These are phyloP conservation scores for Rhineura floridana DNA, from an alignment of 2,113 vertebrate genomes.

Conservation along the genomic window DNA sequence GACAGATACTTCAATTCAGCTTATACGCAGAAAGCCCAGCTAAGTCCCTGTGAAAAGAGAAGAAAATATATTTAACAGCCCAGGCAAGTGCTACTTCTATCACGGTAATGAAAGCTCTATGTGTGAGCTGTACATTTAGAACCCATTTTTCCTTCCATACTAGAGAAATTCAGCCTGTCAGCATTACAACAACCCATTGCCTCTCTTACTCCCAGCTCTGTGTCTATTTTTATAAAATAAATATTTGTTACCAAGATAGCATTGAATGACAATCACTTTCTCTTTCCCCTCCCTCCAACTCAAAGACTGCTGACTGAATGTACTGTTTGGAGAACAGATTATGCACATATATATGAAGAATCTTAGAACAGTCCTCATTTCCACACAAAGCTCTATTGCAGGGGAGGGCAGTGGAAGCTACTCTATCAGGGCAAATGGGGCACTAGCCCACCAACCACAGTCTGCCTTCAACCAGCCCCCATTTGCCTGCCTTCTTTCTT, in stretches of 20 bases:
- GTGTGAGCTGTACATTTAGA: conserved; percentile 20
- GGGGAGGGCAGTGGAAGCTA: too few relatives aligned
- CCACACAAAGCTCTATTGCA: too few relatives aligned
- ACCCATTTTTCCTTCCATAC: conserved; percentile 9
- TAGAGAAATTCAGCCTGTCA: background rate
- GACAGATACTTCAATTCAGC: rapidly evolving
- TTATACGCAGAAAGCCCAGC: background rate
- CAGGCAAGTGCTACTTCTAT: background rate
- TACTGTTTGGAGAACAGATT: background rate
- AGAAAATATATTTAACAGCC: background rate
- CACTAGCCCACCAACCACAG: too few relatives aligned
- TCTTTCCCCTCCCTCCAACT: background rate
- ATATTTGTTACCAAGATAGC: background rate
- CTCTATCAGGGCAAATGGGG: too few relatives aligned
- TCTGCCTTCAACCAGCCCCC: too few relatives aligned
- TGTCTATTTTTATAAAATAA: background rate
- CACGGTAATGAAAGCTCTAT: conserved; percentile 11
- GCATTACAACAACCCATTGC: background rate
- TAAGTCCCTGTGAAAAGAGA: background rate
- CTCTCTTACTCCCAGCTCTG: rapidly evolving
- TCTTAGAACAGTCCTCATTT: background rate
- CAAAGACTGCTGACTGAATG: background rate
- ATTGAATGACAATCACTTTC: background rate
- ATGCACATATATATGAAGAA: too few relatives aligned
- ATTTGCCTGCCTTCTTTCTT: too few relatives aligned